These are phyloP conservation scores for Pipra filicauda DNA, from an alignment of 2,113 vertebrate genomes.

Conservation along the genomic window DNA sequence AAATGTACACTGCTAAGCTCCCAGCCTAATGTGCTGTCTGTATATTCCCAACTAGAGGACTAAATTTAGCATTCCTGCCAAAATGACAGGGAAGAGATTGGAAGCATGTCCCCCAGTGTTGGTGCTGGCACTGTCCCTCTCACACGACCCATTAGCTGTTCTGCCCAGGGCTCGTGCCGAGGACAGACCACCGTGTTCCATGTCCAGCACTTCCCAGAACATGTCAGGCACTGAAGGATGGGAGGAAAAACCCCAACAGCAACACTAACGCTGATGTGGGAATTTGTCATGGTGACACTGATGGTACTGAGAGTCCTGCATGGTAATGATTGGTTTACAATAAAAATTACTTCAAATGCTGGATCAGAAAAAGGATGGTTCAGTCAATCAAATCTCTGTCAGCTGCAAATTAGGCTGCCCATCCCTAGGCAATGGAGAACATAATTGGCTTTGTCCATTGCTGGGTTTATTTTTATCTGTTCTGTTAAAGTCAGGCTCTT, in stretches of 20 bases:
- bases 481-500: conserved; percentile 22
- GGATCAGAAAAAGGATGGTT: conserved; percentile 42
- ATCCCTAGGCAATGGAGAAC: conserved; percentile 62
- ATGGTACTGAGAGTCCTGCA: conserved; percentile 40
- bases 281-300: conserved; percentile 48
- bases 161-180: background rate
- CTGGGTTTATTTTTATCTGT: conserved; percentile 59
- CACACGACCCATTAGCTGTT: background rate
- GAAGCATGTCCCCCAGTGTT: background rate
- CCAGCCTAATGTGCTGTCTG: background rate
- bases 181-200: background rate
- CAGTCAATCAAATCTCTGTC: conserved; percentile 61
- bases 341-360: conserved; percentile 50
- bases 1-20: background rate
- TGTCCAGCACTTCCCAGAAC: background rate
- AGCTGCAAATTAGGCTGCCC: conserved; percentile 67
- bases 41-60: background rate
- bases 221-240: background rate
- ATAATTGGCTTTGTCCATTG: conserved; percentile 56
- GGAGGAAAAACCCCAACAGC: background rate
- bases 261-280: background rate
- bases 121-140: background rate
- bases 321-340: conserved; percentile 35
- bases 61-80: background rate
- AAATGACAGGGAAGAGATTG: background rate